Percentiles rank a stretch among this genome's conserved stretches.
phyloP scores from a whole-genome alignment of 2,888 invertebrate species.

The Morinoia aosen region DNA sequence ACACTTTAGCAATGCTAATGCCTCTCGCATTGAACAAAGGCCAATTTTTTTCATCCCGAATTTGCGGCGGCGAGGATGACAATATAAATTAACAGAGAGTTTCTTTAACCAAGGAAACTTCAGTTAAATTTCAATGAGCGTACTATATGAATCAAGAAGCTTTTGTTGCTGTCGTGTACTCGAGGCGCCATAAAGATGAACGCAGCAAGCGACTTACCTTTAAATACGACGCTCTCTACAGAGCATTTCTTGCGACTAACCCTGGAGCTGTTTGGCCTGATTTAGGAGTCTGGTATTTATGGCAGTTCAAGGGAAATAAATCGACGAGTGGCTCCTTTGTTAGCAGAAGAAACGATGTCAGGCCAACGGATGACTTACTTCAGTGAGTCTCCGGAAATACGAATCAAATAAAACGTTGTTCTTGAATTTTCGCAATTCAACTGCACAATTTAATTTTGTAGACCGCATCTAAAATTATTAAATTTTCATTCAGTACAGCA shows the following conservation, averaged over 20 bases:
- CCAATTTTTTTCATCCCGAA: not conserved
- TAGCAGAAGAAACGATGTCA: constrained; percentile 22
- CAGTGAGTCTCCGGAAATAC: not conserved
- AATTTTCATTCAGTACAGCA: not conserved
- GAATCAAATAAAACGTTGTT: not conserved
- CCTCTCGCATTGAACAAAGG: not conserved
- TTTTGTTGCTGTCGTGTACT: not conserved
- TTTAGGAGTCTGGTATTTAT: constrained; percentile 41
- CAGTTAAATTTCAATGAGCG: not conserved
- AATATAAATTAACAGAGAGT: not conserved
- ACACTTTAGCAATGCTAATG: not conserved
- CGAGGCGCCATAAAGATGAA: not conserved
- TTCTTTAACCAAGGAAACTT: not conserved
- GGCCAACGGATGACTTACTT: constrained; percentile 28
- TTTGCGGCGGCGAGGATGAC: not conserved
- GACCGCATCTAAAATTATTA: not conserved
- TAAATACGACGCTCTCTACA: not conserved
- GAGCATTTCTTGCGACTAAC: constrained; percentile 31
- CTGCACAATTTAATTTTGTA: not conserved
- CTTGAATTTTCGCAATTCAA: not conserved
- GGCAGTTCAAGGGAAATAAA: constrained; percentile 36
- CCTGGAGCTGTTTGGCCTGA: constrained; percentile 32
- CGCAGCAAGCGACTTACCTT: not conserved
- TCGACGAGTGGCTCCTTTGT: constrained; percentile 12
- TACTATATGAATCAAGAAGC: not conserved